Conservation (phyloP, 92 coral and sea anemone species). For the Paragorgia papillata region DNA sequence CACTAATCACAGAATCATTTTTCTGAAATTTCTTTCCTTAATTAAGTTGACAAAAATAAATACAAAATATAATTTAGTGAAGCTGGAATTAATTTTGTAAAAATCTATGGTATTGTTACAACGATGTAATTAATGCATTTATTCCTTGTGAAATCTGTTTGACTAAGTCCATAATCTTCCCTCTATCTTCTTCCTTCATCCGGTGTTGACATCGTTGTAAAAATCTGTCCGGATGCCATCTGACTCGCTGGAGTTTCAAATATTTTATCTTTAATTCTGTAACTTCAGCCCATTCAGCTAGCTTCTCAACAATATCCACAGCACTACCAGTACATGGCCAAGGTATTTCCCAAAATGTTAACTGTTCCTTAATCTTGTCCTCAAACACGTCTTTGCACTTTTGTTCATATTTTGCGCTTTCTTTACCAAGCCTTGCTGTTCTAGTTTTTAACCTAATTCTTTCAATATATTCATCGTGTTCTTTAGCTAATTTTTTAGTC, state of each 20-base stretch:
- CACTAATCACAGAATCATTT: no score
- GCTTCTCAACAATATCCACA: conserved; percentile 56
- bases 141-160: conserved; percentile 83
- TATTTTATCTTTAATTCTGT: conserved; percentile 64
- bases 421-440: conserved; percentile 34
- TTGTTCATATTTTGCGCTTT: conserved; percentile 62
- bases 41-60: no score
- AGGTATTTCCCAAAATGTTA: conserved; percentile 66
- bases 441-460: conserved; percentile 51
- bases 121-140: conserved; percentile 53
- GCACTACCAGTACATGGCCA: conserved; percentile 84
- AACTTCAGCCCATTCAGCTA: conserved; percentile 64
- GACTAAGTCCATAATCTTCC: conserved; percentile 68
- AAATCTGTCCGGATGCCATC: conserved; percentile 98
- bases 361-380: background rate
- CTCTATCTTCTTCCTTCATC: conserved; percentile 59
- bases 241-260: conserved; percentile 78
- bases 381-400: conserved; percentile 65
- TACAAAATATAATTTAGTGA: no score
- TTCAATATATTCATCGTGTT: conserved; percentile 70
- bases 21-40: no score
- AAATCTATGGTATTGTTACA: no score
- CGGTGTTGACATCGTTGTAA: conserved; percentile 78
- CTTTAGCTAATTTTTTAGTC: conserved; percentile 65
- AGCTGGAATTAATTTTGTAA: no score